phyloP scores from a whole-genome alignment of 1,140 invertebrate species.

The Arctopsyche grandis region DNA sequence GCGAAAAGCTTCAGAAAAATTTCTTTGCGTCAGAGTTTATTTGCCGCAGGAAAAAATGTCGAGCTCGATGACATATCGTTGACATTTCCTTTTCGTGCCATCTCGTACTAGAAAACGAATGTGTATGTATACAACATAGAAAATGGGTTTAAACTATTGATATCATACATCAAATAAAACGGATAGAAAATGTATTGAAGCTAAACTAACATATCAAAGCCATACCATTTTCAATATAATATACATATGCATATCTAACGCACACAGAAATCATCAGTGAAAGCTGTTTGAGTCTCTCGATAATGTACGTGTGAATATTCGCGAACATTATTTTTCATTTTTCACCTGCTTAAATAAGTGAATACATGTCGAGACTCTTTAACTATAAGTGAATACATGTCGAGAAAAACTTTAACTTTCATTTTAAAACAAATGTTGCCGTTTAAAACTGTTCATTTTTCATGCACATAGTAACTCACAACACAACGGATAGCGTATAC shows the following conservation, averaged over 20 bases:
- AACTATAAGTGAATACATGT: no score
- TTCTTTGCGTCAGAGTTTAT: conserved; percentile 3
- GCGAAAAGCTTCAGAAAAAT: conserved; percentile 12
- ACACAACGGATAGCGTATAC: neutral
- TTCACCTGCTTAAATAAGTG: neutral
- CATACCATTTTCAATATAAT: no score
- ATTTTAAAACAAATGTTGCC: neutral
- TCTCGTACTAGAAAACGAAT: conserved; percentile 9
- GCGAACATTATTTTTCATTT: neutral
- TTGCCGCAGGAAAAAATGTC: conserved; percentile 20
- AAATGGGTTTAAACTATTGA: conserved; percentile 6
- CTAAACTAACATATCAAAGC: no score
- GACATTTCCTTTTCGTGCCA: conserved; percentile 26
- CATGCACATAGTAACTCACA: neutral
- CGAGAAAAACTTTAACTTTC: neutral
- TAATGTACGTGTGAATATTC: no score
- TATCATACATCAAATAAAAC: no score
- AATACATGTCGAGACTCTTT: no score
- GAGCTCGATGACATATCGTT: conserved; percentile 21
- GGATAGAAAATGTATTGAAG: no score
- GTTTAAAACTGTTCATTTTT: conserved; percentile 21
- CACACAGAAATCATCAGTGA: no score
- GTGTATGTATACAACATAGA: neutral
- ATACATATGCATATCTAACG: no score
- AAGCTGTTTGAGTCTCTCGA: no score